Evolutionary conservation across 2,113 vertebrate genomes (phyloP).

Genomic region (Nipponia nippon): DNA sequence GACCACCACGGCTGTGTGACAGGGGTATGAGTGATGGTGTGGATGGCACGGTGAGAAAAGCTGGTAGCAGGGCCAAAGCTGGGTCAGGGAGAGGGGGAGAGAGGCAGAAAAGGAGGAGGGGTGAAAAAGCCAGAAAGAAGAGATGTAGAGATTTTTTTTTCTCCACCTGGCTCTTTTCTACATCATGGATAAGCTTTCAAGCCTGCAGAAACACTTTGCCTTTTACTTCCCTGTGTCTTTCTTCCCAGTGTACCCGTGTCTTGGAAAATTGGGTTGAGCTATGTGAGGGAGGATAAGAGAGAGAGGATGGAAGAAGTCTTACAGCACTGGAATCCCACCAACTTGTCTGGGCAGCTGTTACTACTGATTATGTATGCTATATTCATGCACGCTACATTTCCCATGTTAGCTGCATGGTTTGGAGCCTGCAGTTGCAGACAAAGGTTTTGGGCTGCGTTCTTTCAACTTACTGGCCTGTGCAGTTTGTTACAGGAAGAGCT

Average conservation of each 20-base stretch:
- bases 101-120: neutral
- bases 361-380: slow-evolving; percentile 40
- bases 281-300: neutral
- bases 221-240: neutral
- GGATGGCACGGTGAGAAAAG: neutral
- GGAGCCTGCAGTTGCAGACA: slow-evolving; percentile 7
- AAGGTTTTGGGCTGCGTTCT: slow-evolving; percentile 1
- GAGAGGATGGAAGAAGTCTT: slow-evolving; percentile 8
- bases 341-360: slow-evolving; percentile 52
- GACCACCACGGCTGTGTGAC: fast-evolving
- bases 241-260: neutral
- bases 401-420: slow-evolving; percentile 32
- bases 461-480: neutral
- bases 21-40: neutral
- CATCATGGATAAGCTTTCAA: neutral
- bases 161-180: neutral
- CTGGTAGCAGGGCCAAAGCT: neutral
- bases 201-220: neutral
- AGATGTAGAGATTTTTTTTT: neutral
- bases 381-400: slow-evolving; percentile 37
- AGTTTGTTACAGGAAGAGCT: neutral
- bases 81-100: neutral
- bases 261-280: slow-evolving; percentile 5
- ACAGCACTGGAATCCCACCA: slow-evolving; percentile 32
- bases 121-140: neutral